phyloP scores from a whole-genome alignment of 1,140 invertebrate species.

The Euborellia annulipes region DNA sequence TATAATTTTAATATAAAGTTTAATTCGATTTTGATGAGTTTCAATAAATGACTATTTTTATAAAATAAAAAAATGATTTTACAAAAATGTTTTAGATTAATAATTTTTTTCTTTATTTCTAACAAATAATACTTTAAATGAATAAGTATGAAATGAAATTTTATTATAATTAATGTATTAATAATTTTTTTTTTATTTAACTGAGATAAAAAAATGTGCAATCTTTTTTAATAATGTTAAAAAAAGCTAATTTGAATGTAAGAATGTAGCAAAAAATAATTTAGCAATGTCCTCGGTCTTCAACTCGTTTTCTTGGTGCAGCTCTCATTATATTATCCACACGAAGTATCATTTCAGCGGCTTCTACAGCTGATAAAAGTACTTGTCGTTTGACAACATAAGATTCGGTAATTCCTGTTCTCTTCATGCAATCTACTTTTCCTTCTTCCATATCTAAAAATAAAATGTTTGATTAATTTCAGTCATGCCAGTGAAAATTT shows the following conservation, averaged over 20 bases:
- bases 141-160: too few relatives aligned
- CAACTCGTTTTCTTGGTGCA: slow-evolving; percentile 77
- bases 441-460: slow-evolving; percentile 73
- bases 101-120: too few relatives aligned
- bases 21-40: too few relatives aligned
- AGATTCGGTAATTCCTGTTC: slow-evolving; percentile 88
- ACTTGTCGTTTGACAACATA: slow-evolving; percentile 94
- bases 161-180: too few relatives aligned
- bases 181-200: too few relatives aligned
- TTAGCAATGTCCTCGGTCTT: slow-evolving; percentile 78
- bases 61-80: too few relatives aligned
- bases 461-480: slow-evolving; percentile 9
- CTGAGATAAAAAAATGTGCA: too few relatives aligned
- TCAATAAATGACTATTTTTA: too few relatives aligned
- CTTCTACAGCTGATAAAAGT: slow-evolving; percentile 84
- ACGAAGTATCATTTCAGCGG: slow-evolving; percentile 96
- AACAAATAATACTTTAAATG: too few relatives aligned
- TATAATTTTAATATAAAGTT: too few relatives aligned
- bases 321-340: slow-evolving; percentile 95
- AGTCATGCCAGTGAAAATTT: slow-evolving; percentile 10
- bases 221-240: neutral
- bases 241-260: neutral
- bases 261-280: neutral
- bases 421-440: slow-evolving; percentile 69
- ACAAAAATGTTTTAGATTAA: too few relatives aligned